Evolutionary conservation across 2,113 vertebrate genomes (phyloP), one percentile per base, ranked within the genome.

Genomic region (Alethe castanea): DNA sequence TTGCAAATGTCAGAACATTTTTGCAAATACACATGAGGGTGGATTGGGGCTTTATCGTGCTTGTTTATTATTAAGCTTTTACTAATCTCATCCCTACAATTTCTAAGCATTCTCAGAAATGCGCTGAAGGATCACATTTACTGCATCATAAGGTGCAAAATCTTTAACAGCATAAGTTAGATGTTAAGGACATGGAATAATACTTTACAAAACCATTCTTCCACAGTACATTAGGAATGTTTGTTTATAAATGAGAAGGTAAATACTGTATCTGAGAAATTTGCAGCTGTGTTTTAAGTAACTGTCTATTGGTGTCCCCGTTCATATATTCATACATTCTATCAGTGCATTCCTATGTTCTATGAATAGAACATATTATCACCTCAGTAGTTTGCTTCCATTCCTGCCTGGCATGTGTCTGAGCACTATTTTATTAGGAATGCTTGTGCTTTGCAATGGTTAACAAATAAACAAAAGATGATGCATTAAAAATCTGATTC

Each of bases 391-490:
- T 65, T 96, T 97, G 64, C 67, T 72, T 95, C 74, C 82, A 80
- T 96, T 96, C 80, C 91, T 94, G 29, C 33, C 67, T 92, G 72
- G 50, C 44, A 69, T 82, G 45, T 93, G 61, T 82, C 59, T 76
- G 82, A 96, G 44, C 44, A 20, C 60, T 96, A 35, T 81, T 96
- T 74, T 91, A 85, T 48, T 88, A 90, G 81, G 80, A 95, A 25
- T 33, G 45, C 50, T 76, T 85, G 45, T 60, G 71, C 33, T 95
- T 94, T 86, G 81, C 65, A 94, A 50, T 33, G 88, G 50, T 88
- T 88, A 81, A 86, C n/a, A 86, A 95, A 94, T 83, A 96, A 94
- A 93, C 40, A 93, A 96, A 96, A 96, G 59, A 44, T 80, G 83
- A 95, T 86, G 88, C 78, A 82, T 91, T 90, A 90, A 73, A 81